Evolutionary conservation across 2,797 vertebrate species (phyloP), one percentile per base, ranked within the genome.

Genomic region (Synanceia verrucosa): DNA sequence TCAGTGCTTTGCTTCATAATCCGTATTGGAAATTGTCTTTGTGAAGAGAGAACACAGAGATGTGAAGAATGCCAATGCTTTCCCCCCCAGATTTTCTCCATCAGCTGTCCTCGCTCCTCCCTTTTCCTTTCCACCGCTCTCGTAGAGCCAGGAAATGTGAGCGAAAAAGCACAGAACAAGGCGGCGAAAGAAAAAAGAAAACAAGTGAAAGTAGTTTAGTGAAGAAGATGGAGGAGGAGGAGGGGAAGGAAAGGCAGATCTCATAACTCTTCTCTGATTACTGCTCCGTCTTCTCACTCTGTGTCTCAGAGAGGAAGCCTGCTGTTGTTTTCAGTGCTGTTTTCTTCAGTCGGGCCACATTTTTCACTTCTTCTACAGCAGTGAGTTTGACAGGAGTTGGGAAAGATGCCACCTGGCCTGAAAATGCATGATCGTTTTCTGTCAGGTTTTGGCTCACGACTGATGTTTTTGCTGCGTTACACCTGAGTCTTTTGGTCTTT

Each of bases 201-300:
- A 87, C 86, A 86, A 90, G 82, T 79, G 66, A 81, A 86, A 82
- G 72, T 72, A 76, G 74, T 84, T 86, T 70, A 76, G 70, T 4
- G 1, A 57, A 80, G 76, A 53, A 86, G 65, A 24, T 81, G 71
- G 50, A 76, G 50, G 52, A 66, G 69, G 50, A 37, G 59, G 51
- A 81, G 76, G 65, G 48, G 19, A 33, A 33, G 43, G 56, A 61
- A 41, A 21, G 70, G 73, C 50, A 43, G 63, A 80, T 90, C 84
- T 77, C 85, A 67, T 85, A 88, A 87, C 80, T 89, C 86, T 75
- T 81, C 71, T 73, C 80, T 75, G 82, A 87, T 89, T 82, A 81
- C 76, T 7, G 55, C 79, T 84, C 58, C 6, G 56, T 74, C 82
- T 65, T 78, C 75, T 71, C 71, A 9, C 57, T 46, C 56, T 74